phyloP scores from a whole-genome alignment of 2,888 invertebrate species.

The Sussaba pulchella region DNA sequence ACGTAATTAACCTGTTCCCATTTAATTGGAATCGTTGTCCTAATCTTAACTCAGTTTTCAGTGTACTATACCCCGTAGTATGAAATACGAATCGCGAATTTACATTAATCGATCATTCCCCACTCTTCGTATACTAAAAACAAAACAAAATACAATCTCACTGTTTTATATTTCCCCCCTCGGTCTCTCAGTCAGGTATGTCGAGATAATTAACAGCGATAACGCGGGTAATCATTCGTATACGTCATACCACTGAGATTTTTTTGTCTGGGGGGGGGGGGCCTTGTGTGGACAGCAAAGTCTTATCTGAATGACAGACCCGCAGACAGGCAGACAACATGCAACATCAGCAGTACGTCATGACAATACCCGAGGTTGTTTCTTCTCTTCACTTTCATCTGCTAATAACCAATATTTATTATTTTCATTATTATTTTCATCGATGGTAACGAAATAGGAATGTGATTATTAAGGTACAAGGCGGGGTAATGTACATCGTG shows the following conservation, averaged over 20 bases:
- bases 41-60: no score
- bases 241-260: conserved; percentile 13
- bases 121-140: background rate
- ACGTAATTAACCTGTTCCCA: no score
- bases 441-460: background rate
- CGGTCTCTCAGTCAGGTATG: conserved; percentile 33
- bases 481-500: background rate
- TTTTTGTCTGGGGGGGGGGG: background rate
- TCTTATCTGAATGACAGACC: background rate
- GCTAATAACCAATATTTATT: no score
- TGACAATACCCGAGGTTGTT: background rate
- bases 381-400: background rate
- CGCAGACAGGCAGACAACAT: no score
- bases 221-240: conserved; percentile 29
- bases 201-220: conserved; percentile 32
- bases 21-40: no score
- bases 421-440: background rate
- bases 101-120: no score
- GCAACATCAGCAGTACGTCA: conserved; percentile 1
- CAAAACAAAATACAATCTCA: background rate
- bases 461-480: background rate
- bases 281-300: background rate
- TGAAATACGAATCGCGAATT: no score
- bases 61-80: no score
- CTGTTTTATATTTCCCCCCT: background rate